These are phyloP conservation scores for Leuctra nigra DNA, from an alignment of 2,888 invertebrate genomes.

Conservation along the genomic window DNA sequence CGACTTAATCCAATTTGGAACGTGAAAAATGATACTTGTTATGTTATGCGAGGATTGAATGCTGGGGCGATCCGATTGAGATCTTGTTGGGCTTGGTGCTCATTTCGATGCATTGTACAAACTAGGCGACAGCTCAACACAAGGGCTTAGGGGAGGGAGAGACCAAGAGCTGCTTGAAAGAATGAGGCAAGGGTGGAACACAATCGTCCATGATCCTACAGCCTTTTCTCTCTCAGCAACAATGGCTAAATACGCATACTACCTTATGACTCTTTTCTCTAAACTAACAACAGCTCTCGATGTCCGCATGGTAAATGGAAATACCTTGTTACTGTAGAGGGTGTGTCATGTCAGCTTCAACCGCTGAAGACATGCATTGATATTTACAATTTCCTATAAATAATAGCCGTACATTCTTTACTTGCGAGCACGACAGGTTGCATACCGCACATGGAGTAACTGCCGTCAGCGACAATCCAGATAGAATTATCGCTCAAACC, in stretches of 20 bases:
- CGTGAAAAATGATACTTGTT: slow-evolving; percentile 17
- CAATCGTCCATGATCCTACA: background rate
- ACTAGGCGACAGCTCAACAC: background rate
- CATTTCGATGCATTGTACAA: too few relatives aligned
- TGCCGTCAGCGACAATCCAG: background rate
- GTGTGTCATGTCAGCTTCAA: slow-evolving; percentile 3
- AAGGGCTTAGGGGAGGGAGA: slow-evolving; percentile 10
- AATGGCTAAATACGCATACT: slow-evolving; percentile 13
- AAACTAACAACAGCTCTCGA: slow-evolving; percentile 1
- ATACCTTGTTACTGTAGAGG: slow-evolving; percentile 7
- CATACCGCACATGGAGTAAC: slow-evolving; percentile 3
- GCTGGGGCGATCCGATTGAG: too few relatives aligned
- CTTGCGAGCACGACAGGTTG: background rate
- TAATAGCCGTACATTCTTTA: too few relatives aligned
- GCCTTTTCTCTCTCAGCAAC: slow-evolving; percentile 7
- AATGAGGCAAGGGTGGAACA: slow-evolving; percentile 7
- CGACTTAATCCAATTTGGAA: slow-evolving; percentile 14
- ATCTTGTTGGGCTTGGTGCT: slow-evolving; percentile 6
- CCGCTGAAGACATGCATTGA: slow-evolving; percentile 1
- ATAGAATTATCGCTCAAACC: background rate
- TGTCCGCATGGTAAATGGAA: slow-evolving; percentile 2
- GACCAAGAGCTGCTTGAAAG: slow-evolving; percentile 9
- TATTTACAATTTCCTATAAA: background rate
- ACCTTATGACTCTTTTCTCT: slow-evolving; percentile 1
- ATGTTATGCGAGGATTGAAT: too few relatives aligned